phyloP scores from a whole-genome alignment of 2,797 vertebrate species.

The Sebastes matsubarae region DNA sequence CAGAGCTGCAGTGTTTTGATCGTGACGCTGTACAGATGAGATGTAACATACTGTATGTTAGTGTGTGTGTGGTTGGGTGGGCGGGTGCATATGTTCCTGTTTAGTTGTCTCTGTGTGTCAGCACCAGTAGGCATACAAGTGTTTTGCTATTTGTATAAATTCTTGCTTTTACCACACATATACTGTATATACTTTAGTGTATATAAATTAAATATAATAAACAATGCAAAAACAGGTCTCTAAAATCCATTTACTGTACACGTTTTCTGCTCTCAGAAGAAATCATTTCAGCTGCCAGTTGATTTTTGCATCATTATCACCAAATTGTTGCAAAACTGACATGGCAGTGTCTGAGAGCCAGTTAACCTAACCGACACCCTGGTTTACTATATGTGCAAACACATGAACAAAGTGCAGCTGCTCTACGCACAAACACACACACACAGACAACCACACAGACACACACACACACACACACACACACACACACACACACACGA shows the following conservation, averaged over 20 bases:
- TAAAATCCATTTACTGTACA: not conserved
- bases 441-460: not conserved
- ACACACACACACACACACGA: not conserved
- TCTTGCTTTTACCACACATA: not conserved
- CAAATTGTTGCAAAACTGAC: not conserved
- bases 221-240: not conserved
- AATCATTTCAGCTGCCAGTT: not conserved
- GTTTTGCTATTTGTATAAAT: not conserved
- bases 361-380: not conserved
- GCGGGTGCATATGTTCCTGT: not conserved
- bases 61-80: not conserved
- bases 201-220: not conserved
- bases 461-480: slow-evolving; percentile 1
- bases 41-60: not conserved
- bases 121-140: not conserved
- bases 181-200: not conserved
- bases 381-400: not conserved
- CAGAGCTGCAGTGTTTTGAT: not conserved
- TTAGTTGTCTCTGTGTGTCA: not conserved
- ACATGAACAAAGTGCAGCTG: not conserved
- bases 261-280: not conserved
- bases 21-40: not conserved
- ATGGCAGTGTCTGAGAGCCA: not conserved
- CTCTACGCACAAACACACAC: not conserved
- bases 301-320: not conserved